Evolutionary conservation across 2,113 vertebrate species (phyloP).

Genomic region (Accipiter cooperii): DNA sequence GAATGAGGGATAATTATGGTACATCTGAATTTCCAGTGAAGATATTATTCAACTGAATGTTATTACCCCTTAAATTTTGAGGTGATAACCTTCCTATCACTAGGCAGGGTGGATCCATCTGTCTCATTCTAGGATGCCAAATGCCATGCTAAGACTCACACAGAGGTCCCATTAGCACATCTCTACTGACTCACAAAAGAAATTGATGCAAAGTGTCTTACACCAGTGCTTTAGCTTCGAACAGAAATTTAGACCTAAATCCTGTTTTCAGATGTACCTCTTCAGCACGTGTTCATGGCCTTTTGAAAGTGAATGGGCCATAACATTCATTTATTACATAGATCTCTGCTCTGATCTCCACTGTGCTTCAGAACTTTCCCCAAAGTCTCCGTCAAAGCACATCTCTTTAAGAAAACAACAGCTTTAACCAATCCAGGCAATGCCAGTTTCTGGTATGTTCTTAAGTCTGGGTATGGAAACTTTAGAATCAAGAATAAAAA

Average conservation of each 20-base stretch:
- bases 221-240: neutral
- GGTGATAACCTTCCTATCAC: neutral
- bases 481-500: neutral
- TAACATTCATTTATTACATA: neutral
- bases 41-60: neutral
- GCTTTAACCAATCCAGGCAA: neutral
- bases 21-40: neutral
- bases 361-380: neutral
- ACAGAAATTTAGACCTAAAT: neutral
- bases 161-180: neutral
- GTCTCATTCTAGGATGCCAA: neutral
- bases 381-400: neutral
- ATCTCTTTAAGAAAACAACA: neutral
- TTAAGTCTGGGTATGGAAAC: neutral
- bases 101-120: neutral
- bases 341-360: neutral
- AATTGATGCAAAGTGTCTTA: neutral
- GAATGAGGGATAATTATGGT: neutral
- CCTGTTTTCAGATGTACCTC: neutral
- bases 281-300: neutral
- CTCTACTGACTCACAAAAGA: neutral
- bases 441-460: neutral
- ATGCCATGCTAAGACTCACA: neutral
- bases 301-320: neutral
- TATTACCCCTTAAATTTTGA: neutral